These are phyloP conservation scores for Neoscelio sp. DNA, from an alignment of 2,888 invertebrate genomes.

Conservation along the genomic window DNA sequence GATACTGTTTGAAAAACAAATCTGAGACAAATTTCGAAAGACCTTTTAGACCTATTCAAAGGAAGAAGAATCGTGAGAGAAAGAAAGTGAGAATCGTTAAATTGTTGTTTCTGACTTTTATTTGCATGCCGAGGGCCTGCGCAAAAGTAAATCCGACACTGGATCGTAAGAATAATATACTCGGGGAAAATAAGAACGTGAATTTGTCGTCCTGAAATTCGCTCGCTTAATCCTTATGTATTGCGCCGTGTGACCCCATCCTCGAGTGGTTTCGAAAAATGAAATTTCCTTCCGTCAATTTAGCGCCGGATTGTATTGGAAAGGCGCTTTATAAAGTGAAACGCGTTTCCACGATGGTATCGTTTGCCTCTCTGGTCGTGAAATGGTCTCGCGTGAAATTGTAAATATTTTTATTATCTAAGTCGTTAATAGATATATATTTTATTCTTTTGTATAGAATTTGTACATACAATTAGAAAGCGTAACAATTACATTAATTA, in stretches of 20 bases:
- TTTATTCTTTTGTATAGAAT: no score
- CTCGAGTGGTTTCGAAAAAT: conserved; percentile 58
- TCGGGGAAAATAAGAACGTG: conserved; percentile 6
- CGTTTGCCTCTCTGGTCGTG: conserved; percentile 3
- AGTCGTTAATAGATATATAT: no score
- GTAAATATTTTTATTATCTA: conserved; percentile 48
- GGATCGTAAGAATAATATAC: conserved; percentile 39
- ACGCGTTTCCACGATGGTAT: conserved; percentile 7
- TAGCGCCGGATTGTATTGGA: conserved; percentile 40
- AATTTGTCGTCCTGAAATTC: conserved; percentile 53
- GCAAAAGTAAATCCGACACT: no score
- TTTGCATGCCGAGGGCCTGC: no score
- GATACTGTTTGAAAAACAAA: no score
- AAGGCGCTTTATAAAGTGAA: conserved; percentile 36
- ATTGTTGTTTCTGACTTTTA: no score
- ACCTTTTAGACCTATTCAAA: no score
- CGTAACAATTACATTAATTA: no score
- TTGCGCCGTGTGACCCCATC: conserved; percentile 52
- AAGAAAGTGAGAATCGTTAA: no score
- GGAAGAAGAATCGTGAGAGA: no score
- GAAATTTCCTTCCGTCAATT: conserved; percentile 61
- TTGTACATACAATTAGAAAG: no score
- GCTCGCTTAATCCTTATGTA: conserved; percentile 61
- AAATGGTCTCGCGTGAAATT: conserved; percentile 2
- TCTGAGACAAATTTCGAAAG: no score